These are phyloP conservation scores for Apis laboriosa DNA, from an alignment of 1,140 invertebrate genomes.

Conservation along the genomic window DNA sequence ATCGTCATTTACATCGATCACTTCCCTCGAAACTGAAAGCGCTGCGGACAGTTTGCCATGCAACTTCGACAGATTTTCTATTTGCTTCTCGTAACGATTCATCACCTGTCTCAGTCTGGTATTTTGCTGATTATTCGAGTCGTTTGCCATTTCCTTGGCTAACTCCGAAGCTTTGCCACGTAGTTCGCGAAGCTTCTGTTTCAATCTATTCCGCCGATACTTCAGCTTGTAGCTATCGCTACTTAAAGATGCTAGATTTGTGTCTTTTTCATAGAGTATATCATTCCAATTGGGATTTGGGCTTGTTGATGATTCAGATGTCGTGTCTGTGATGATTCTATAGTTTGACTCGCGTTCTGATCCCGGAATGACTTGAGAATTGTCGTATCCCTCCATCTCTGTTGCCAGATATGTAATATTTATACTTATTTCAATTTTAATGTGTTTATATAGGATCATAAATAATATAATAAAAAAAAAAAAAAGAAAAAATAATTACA, in stretches of 20 bases:
- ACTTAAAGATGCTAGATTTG: background rate
- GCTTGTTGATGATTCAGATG: conserved; percentile 11
- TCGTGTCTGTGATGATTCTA: conserved; percentile 59
- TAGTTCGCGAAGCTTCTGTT: conserved; percentile 57
- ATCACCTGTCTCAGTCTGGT: conserved; percentile 62
- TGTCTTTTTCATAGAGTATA: background rate
- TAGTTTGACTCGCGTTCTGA: conserved; percentile 54
- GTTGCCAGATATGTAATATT: background rate
- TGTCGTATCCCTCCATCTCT: conserved; percentile 4
- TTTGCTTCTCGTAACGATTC: conserved; percentile 67
- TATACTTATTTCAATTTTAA: no score
- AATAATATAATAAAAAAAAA: background rate
- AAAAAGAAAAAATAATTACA: no score
- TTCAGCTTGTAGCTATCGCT: conserved; percentile 57
- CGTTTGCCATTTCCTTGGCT: conserved; percentile 31
- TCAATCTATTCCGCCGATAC: conserved; percentile 57
- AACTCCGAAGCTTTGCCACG: conserved; percentile 50
- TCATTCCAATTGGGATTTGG: conserved; percentile 8
- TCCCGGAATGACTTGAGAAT: background rate
- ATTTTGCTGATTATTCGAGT: conserved; percentile 22
- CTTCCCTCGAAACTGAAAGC: conserved; percentile 2
- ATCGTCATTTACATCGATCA: conserved; percentile 6
- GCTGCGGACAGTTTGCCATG: conserved; percentile 44
- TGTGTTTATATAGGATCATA: no score
- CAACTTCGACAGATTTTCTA: conserved; percentile 61